Evolutionary conservation across 2,888 invertebrate genomes (phyloP).

Genomic region (Spilosoma lubricipeda): DNA sequence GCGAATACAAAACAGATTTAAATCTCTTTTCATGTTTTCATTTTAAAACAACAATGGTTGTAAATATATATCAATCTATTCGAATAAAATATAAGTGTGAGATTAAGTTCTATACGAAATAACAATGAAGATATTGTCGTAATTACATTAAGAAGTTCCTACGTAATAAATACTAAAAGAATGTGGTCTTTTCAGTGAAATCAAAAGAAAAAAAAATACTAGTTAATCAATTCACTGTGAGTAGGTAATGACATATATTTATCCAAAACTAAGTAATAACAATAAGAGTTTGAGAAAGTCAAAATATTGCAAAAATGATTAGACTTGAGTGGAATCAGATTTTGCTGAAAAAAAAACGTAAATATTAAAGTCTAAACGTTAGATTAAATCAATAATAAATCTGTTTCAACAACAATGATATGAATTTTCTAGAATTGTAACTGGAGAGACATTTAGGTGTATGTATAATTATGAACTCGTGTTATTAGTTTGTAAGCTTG

Average conservation of each 20-base stretch:
- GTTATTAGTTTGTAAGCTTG: constrained; percentile 52
- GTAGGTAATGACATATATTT: too few species aligned
- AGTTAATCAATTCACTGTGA: neutral
- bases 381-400: neutral
- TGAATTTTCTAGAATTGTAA: neutral
- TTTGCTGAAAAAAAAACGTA: too few species aligned
- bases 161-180: constrained; percentile 46
- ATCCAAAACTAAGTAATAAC: too few species aligned
- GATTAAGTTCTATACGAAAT: constrained; percentile 49
- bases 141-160: constrained; percentile 59
- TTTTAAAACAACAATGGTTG: neutral
- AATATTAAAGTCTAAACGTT: neutral
- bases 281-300: too few species aligned
- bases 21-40: neutral
- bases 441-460: neutral
- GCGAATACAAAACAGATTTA: neutral
- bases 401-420: neutral
- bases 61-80: neutral
- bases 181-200: constrained; percentile 33
- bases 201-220: neutral
- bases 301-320: too few species aligned
- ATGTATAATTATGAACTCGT: constrained; percentile 31
- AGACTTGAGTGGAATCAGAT: too few species aligned
- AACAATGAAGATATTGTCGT: constrained; percentile 21
- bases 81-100: constrained; percentile 32